Evolutionary conservation across 1,140 invertebrate genomes (phyloP), one percentile per base, ranked within the genome.

Genomic region (Eueides isabella): DNA sequence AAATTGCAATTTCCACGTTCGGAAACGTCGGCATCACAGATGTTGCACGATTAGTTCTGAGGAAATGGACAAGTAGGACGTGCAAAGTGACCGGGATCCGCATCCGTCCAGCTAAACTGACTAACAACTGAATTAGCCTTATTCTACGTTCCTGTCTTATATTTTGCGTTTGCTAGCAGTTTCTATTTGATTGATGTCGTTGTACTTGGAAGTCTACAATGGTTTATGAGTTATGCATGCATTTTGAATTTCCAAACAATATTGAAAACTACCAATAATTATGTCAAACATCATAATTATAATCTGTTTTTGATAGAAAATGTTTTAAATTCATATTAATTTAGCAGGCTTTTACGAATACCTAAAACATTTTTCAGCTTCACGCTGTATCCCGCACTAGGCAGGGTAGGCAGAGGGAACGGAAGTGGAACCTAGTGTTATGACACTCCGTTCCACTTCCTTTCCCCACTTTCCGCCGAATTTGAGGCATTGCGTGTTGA

Each of bases 31-130:
- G 77, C 78, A 78, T 82, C 78, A 82, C 77, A 81, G 76, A 75
- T 78, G 63, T 72, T 77, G 71, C 67, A 61, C 65, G 77, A 79
- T 76, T 79, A 78, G 73, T 76, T 73, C 71, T 76, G 77, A 79
- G 82, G 80, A 84, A 80, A 77, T 77, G 67, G 71, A 73, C 65
- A 78, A 84, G 75, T 78, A 84, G 82, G 80, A 82, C 78, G 75
- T 79, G 75, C 78, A 75, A 80, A 80, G 78, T 82, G 76, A 80
- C 76, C 79, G 76, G 75, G 71, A 80, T 80, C 73, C 66, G 65
- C 75, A 80, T 82, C 80, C 80, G 65, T 71, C 71, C 73, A 68
- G 65, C 74, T 79, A 79, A 78, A 75, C 74, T 72, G 74, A 75
- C 64, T 75, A 71, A 75, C 74, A 69, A 75, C 61, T 63, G 74